Evolutionary conservation across 1,140 invertebrate genomes (phyloP), one percentile per base, ranked within the genome.

Genomic region (Coenobita brevimanus): DNA sequence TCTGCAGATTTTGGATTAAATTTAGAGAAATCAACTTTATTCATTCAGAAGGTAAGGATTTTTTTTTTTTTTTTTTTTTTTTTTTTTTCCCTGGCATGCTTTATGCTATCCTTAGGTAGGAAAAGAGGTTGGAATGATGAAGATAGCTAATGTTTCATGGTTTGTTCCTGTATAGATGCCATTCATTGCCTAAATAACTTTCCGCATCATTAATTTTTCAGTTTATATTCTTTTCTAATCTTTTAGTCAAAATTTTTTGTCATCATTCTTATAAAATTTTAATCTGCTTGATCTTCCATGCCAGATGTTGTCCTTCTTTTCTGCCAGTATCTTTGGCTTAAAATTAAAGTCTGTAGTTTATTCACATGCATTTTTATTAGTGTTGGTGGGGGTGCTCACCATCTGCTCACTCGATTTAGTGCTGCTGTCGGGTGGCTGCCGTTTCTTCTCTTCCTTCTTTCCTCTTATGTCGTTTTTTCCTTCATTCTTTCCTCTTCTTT

Each of bases 1-100:
- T 78, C 76, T 15, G 76, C 84, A 17, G 62, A 62, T 15, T 80
- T 69, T 71, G 84, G 84, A 27, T 41, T 80, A 8, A 57, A 80
- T n/a, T 36, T 80, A 43, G 60, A 87, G 62, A 87, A 87, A 21
- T 69, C 84, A 54, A 15, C 76, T 4, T 30, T 43, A 13, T 38
- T 87, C 13, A 41, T 87, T 41, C 62, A 71, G 57, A 43, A 87
- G 75, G 84, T 80, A 2, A 71, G 71, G 62, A 41, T 15, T 8
- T 6, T n/a, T n/a, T n/a, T n/a, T n/a, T n/a, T n/a, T n/a, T n/a
- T n/a, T n/a, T n/a, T 13, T 10, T n/a, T 57, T 57, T n/a, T n/a
- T n/a, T n/a, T n/a, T n/a, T n/a, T n/a, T n/a, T n/a, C n/a, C n/a
- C n/a, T n/a, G n/a, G n/a, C n/a, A n/a, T n/a, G n/a, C n/a, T n/a